These are phyloP conservation scores for Pammene fasciana DNA, from an alignment of 2,888 invertebrate species.

Conservation along the genomic window DNA sequence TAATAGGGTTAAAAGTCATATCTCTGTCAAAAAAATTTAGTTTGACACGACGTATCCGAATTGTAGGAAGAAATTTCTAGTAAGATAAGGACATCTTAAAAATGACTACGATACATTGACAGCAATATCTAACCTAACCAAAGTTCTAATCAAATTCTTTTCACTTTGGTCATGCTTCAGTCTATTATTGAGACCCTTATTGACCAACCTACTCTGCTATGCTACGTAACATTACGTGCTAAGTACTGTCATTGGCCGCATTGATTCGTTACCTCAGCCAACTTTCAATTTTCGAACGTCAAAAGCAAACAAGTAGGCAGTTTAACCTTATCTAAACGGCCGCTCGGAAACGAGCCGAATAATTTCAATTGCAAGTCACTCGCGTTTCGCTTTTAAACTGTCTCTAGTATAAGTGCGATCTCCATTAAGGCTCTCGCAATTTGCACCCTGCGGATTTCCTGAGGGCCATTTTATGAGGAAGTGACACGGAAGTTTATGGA, in stretches of 20 bases:
- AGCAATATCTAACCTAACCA: background rate
- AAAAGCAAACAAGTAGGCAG: slow-evolving; percentile 20
- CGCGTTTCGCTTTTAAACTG: slow-evolving; percentile 56
- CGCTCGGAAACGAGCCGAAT: slow-evolving; percentile 26
- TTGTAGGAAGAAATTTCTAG: too few species aligned
- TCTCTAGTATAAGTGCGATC: slow-evolving; percentile 26
- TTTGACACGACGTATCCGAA: too few species aligned
- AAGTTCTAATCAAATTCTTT: too few species aligned
- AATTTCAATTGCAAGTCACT: slow-evolving; percentile 39
- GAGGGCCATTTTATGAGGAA: too few species aligned
- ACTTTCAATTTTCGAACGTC: slow-evolving; percentile 16
- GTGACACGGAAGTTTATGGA: too few species aligned
- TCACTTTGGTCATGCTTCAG: too few species aligned
- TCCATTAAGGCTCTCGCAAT: background rate
- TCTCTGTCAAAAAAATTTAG: too few species aligned
- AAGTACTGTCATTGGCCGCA: slow-evolving; percentile 21
- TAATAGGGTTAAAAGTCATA: too few species aligned
- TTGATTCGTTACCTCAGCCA: slow-evolving; percentile 4
- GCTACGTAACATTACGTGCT: slow-evolving; percentile 15
- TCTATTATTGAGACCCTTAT: background rate
- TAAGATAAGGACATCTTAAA: too few species aligned
- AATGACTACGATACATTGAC: too few species aligned
- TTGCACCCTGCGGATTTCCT: background rate
- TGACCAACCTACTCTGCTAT: background rate
- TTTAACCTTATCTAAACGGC: slow-evolving; percentile 23